A percentile compares a stretch with the other conserved stretches of the same genome.
Conservation (phyloP, 2,113 vertebrate genomes). For the Lynx canadensis region DNA sequence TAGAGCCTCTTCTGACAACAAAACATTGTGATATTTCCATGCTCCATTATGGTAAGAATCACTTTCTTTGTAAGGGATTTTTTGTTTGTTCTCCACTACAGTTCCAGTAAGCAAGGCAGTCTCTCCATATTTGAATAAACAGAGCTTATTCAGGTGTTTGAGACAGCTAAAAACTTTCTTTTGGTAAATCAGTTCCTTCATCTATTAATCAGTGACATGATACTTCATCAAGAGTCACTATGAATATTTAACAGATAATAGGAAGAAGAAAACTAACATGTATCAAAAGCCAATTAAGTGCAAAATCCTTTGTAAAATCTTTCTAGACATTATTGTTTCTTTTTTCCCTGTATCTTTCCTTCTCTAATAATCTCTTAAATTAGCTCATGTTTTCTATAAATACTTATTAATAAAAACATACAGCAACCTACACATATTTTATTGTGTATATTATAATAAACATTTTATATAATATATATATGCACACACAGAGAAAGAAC, state of each 20-base stretch:
- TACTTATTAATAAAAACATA: constrained; percentile 8
- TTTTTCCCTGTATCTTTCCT: neutral
- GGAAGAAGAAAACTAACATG: constrained; percentile 7
- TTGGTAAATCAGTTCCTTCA: neutral
- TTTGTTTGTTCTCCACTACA: neutral
- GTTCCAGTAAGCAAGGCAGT: neutral
- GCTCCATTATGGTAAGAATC: too few species aligned
- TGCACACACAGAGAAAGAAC: neutral
- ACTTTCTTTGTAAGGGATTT: neutral
- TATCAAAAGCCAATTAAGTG: constrained; percentile 17
- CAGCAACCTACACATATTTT: neutral
- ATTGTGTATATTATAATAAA: neutral
- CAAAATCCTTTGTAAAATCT: constrained; percentile 10
- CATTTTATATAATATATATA: neutral
- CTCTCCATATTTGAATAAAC: neutral
- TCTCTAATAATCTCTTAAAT: neutral
- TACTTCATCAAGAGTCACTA: neutral
- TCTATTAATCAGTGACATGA: neutral
- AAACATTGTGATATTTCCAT: neutral
- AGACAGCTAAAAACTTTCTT: neutral
- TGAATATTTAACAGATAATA: constrained; percentile 42
- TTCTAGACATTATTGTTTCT: neutral
- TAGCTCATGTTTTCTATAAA: constrained; percentile 37
- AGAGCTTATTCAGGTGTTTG: neutral
- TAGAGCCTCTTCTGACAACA: neutral